These are phyloP conservation scores for Melolontha melolontha DNA, from an alignment of 2,888 invertebrate species.

Conservation along the genomic window DNA sequence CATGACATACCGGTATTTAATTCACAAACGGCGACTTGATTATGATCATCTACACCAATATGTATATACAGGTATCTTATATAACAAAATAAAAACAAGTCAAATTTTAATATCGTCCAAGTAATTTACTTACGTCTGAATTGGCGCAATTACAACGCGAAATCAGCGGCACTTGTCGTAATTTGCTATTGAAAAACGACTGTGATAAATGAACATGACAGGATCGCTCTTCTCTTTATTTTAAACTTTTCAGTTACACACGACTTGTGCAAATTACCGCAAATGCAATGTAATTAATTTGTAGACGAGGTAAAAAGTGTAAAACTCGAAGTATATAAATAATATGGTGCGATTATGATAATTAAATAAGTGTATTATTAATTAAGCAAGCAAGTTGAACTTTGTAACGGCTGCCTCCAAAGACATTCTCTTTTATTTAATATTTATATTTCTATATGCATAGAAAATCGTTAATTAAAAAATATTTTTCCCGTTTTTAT, in stretches of 20 bases:
- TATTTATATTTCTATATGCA: background rate
- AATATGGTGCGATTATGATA: conserved; percentile 28
- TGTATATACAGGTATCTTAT: no score
- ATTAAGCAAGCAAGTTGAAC: conserved; percentile 9
- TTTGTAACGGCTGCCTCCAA: background rate
- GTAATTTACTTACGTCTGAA: no score
- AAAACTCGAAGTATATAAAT: conserved; percentile 1
- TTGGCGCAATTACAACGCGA: no score
- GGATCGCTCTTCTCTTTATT: background rate
- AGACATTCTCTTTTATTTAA: conserved; percentile 11
- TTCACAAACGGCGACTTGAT: no score
- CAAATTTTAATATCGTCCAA: no score
- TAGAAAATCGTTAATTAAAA: background rate
- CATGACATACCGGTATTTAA: no score
- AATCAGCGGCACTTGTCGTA: background rate
- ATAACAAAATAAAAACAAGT: no score
- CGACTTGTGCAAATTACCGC: conserved; percentile 9
- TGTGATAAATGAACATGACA: conserved; percentile 14
- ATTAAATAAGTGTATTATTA: conserved; percentile 5
- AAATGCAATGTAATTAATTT: conserved; percentile 21
- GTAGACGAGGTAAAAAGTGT: conserved; percentile 7
- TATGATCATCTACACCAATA: no score
- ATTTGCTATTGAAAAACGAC: conserved; percentile 6
- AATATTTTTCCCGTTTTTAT: background rate
- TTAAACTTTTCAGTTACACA: conserved; percentile 1